These are phyloP conservation scores for Martes flavigula DNA, from an alignment of 2,797 vertebrate genomes.

Conservation along the genomic window DNA sequence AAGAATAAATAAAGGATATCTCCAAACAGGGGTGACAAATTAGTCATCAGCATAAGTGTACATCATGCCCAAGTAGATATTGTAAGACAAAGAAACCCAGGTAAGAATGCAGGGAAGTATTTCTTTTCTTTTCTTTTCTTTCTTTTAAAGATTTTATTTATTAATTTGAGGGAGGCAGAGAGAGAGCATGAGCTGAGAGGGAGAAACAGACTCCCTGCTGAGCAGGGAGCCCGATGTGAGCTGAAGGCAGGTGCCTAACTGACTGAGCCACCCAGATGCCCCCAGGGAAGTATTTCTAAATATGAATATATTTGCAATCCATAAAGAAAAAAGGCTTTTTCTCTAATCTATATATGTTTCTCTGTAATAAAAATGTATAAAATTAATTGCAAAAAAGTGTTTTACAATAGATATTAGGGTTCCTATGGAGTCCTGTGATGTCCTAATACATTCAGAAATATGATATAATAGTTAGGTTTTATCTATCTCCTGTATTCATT, in stretches of 20 bases:
- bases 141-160: background rate
- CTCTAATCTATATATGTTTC: background rate
- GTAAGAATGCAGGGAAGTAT: background rate
- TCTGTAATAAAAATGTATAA: background rate
- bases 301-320: background rate
- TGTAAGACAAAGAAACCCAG: background rate
- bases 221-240: background rate
- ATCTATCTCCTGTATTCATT: background rate
- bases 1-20: constrained; percentile 64
- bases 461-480: background rate
- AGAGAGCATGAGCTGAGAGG: background rate
- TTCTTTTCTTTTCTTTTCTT: background rate
- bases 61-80: background rate
- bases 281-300: background rate
- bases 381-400: background rate
- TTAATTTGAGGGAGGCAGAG: background rate
- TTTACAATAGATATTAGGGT: background rate
- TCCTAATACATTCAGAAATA: background rate
- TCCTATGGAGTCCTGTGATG: background rate
- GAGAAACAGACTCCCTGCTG: background rate
- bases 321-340: background rate
- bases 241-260: background rate
- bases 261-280: background rate
- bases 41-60: background rate
- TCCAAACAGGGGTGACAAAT: constrained; percentile 36